A percentile compares a stretch with the other conserved stretches of the same genome.
phyloP scores from a whole-genome alignment of 2,888 invertebrate genomes.

The Ceramica pisi region DNA sequence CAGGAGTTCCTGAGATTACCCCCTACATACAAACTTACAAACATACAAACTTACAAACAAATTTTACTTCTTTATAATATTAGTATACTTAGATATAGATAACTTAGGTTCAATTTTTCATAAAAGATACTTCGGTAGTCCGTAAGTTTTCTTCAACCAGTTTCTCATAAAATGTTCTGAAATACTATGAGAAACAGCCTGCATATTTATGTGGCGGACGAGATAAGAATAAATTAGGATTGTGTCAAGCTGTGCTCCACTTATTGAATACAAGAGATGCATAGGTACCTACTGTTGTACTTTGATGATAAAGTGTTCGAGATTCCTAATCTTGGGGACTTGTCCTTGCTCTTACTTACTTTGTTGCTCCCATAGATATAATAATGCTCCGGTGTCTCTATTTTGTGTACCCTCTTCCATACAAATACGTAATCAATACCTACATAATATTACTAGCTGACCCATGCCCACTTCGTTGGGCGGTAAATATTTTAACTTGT shows the following conservation, averaged over 20 bases:
- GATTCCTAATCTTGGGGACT: neutral
- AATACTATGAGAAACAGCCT: conserved; percentile 1
- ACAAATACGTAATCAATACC: too few relatives aligned
- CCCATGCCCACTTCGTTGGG: too few relatives aligned
- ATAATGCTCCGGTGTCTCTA: neutral
- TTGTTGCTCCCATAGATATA: too few relatives aligned
- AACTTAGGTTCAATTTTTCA: neutral
- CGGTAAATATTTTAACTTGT: too few relatives aligned
- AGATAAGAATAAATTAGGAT: conserved; percentile 35
- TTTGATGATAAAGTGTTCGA: neutral
- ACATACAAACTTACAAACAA: too few relatives aligned
- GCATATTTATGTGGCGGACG: conserved; percentile 10
- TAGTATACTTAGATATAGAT: too few relatives aligned
- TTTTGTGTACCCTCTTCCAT: too few relatives aligned
- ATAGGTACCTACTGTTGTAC: neutral
- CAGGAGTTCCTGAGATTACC: too few relatives aligned
- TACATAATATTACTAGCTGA: too few relatives aligned
- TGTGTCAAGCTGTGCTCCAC: conserved; percentile 2
- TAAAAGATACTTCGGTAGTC: neutral
- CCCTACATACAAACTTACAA: too few relatives aligned
- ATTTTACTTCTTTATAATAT: too few relatives aligned
- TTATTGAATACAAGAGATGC: conserved; percentile 11
- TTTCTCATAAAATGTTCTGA: conserved; percentile 7
- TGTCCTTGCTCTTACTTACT: neutral
- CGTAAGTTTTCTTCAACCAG: neutral